Conservation (phyloP, 2,797 vertebrate genomes). For the Phataginus tricuspis region DNA sequence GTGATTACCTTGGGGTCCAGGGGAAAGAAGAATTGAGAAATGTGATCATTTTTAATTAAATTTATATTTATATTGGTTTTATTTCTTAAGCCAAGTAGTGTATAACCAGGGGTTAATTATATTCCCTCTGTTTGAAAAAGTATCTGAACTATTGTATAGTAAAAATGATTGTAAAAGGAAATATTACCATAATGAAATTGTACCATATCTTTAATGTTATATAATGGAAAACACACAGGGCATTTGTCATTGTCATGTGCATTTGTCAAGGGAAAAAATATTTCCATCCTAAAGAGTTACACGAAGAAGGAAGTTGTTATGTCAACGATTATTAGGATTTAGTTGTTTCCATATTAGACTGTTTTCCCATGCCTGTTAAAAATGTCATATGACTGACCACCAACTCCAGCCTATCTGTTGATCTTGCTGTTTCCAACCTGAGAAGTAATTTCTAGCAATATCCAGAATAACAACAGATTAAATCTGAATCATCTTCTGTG, state of each 20-base stretch:
- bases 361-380: neutral
- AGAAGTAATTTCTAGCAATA: neutral
- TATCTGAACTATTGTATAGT: neutral
- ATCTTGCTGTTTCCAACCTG: neutral
- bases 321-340: neutral
- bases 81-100: conserved; percentile 2
- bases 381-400: neutral
- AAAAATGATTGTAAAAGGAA: conserved; percentile 43
- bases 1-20: neutral
- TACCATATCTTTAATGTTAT: neutral
- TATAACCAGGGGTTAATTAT: neutral
- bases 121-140: neutral
- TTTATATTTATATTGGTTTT: neutral
- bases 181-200: neutral
- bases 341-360: neutral
- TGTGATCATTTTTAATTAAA: conserved; percentile 1
- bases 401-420: neutral
- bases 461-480: neutral
- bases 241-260: neutral
- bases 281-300: neutral
- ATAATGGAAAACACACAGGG: neutral
- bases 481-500: neutral
- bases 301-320: neutral
- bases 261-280: neutral
- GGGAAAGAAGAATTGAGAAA: conserved; percentile 9